These are phyloP conservation scores for Zaprionus bogoriensis DNA, from an alignment of 2,888 invertebrate species.

Conservation along the genomic window DNA sequence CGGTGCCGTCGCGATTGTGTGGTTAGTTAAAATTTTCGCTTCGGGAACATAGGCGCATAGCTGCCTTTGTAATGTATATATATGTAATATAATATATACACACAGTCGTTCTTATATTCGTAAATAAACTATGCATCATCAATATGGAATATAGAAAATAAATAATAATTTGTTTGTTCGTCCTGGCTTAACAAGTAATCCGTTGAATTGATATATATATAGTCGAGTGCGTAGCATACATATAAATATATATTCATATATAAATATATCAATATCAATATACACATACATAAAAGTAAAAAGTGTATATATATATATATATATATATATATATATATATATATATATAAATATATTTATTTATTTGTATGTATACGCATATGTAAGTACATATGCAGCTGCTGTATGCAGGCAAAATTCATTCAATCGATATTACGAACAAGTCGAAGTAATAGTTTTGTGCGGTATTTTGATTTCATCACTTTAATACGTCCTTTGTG, in stretches of 20 bases:
- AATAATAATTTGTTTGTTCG: not conserved
- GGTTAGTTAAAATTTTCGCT: conserved; percentile 39
- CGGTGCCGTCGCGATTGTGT: conserved; percentile 58
- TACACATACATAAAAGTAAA: not conserved
- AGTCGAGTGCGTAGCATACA: not conserved
- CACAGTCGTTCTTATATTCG: not conserved
- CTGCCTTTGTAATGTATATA: not conserved
- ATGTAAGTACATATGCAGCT: not conserved
- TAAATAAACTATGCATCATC: not conserved
- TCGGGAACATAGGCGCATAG: conserved; percentile 12
- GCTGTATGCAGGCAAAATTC: not conserved
- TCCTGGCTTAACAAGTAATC: not conserved
- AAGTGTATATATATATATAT: not conserved
- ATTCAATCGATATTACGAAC: not conserved
- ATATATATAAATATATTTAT: not conserved
- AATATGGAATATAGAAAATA: not conserved
- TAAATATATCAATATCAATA: not conserved
- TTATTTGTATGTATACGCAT: not conserved
- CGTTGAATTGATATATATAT: no score
- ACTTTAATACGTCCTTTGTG: not conserved
- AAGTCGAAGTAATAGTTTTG: not conserved
- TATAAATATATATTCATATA: not conserved
- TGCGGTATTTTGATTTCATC: not conserved
- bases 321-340: not conserved
- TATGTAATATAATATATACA: not conserved